These are phyloP conservation scores for Pomatorhinus ruficollis DNA, from an alignment of 2,113 vertebrate genomes.

Conservation along the genomic window DNA sequence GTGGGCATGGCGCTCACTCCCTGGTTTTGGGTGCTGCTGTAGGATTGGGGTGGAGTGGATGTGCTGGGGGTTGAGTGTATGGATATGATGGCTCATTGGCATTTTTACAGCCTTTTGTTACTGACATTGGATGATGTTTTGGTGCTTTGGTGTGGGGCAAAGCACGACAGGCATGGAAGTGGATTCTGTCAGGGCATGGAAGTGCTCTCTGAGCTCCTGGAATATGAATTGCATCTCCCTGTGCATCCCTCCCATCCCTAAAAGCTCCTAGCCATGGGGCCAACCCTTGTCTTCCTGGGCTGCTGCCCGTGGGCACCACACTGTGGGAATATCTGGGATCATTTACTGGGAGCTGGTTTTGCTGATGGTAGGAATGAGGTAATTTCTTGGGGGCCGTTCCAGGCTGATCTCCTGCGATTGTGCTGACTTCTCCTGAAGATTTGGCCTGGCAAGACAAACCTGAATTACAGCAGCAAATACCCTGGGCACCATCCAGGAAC, in stretches of 20 bases:
- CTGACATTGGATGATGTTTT: accelerated
- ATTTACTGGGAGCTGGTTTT: background rate
- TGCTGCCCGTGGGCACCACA: accelerated
- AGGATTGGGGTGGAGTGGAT: background rate
- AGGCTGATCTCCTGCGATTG: background rate
- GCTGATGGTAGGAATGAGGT: background rate
- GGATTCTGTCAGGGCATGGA: accelerated
- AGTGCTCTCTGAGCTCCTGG: background rate
- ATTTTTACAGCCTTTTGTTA: background rate
- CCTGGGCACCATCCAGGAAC: background rate
- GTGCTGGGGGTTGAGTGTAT: accelerated
- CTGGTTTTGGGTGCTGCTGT: accelerated
- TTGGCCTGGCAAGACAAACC: background rate
- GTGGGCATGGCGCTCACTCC: accelerated
- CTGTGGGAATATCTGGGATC: accelerated
- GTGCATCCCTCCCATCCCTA: background rate
- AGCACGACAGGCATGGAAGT: accelerated
- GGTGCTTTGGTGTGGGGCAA: background rate
- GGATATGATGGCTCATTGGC: background rate
- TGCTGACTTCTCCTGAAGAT: background rate
- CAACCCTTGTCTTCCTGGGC: background rate
- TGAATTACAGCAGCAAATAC: background rate
- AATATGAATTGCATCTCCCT: accelerated
- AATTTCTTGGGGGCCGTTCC: background rate
- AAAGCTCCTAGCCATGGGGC: background rate